Conservation (phyloP, 2,888 invertebrate species). For the Phortica magna region DNA sequence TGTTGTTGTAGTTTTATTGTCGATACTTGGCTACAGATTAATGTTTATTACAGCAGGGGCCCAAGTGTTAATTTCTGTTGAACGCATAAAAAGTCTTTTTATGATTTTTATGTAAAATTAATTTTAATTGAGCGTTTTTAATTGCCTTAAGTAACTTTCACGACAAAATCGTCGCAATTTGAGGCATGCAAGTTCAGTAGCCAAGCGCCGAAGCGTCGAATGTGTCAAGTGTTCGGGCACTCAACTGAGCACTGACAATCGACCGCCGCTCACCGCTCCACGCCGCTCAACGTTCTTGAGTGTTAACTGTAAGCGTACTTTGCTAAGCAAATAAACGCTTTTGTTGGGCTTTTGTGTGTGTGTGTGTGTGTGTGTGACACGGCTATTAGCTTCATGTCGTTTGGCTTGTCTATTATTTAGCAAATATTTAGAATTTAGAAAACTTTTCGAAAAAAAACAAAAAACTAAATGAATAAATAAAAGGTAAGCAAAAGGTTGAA, state of each 20-base stretch:
- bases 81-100: too few relatives aligned
- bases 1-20: too few relatives aligned
- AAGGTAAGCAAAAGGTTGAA: slow-evolving; percentile 50
- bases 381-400: slow-evolving; percentile 32
- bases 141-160: neutral
- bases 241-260: neutral
- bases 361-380: neutral
- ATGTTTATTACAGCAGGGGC: too few relatives aligned
- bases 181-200: slow-evolving; percentile 1
- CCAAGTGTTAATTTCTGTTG: too few relatives aligned
- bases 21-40: too few relatives aligned
- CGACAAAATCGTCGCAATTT: neutral
- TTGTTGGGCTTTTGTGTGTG: slow-evolving; percentile 8
- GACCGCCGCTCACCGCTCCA: neutral
- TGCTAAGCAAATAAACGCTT: slow-evolving; percentile 23
- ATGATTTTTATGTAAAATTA: neutral
- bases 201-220: slow-evolving; percentile 14
- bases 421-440: slow-evolving; percentile 65
- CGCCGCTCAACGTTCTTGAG: neutral
- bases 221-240: slow-evolving; percentile 24
- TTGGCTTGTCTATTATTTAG: slow-evolving; percentile 65
- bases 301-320: slow-evolving; percentile 16
- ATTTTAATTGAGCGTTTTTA: neutral
- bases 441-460: neutral
- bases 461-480: slow-evolving; percentile 38